phyloP scores from a whole-genome alignment of 2,888 invertebrate species.

The Oscheius sp. region DNA sequence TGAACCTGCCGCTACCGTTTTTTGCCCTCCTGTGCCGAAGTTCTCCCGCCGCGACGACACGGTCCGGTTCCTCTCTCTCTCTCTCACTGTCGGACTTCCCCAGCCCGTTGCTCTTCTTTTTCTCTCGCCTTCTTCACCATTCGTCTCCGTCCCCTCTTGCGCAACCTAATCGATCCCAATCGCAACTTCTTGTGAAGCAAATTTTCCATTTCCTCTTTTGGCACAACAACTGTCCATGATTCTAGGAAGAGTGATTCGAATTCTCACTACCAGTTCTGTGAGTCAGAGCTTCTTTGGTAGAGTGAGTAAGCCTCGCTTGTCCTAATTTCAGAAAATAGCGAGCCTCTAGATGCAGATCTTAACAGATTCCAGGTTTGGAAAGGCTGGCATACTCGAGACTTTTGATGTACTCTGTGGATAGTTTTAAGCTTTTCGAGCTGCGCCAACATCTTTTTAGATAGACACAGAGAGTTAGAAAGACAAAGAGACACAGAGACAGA shows the following conservation, averaged over 20 bases:
- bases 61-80: constrained; percentile 32
- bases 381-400: no score
- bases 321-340: no score
- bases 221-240: no score
- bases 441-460: no score
- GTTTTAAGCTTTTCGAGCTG: no score
- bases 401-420: no score
- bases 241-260: no score
- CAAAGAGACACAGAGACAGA: no score
- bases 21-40: constrained; percentile 20
- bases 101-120: constrained; percentile 20
- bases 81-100: constrained; percentile 35
- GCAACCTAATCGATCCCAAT: neutral
- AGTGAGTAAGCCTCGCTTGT: neutral
- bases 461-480: no score
- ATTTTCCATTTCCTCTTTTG: neutral
- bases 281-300: neutral
- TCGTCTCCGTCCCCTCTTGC: neutral
- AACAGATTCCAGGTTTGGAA: no score
- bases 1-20: constrained; percentile 35
- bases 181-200: neutral
- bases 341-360: no score
- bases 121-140: constrained; percentile 27
- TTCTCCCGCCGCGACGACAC: constrained; percentile 19
- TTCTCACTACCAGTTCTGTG: neutral